These are phyloP conservation scores for Atlantisia rogersi DNA, from an alignment of 2,113 vertebrate genomes.

Conservation along the genomic window DNA sequence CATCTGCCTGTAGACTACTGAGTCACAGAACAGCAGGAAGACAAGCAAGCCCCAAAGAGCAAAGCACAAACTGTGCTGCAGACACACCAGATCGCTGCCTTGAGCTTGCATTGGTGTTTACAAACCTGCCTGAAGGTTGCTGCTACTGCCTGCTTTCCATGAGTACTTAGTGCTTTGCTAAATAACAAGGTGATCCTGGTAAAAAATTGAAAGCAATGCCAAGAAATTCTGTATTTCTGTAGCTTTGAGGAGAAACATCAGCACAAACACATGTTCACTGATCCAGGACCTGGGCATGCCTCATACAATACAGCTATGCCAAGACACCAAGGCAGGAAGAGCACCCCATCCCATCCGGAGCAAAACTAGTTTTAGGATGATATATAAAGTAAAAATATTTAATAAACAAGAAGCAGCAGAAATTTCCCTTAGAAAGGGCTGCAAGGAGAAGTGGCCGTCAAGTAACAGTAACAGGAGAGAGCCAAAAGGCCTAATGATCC, in stretches of 20 bases:
- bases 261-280: background rate
- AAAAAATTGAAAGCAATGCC: background rate
- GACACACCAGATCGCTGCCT: background rate
- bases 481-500: background rate
- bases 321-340: background rate
- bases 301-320: background rate
- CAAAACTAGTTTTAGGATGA: background rate
- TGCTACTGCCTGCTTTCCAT: background rate
- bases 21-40: background rate
- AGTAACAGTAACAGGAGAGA: background rate
- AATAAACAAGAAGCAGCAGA: background rate
- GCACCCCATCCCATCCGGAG: background rate
- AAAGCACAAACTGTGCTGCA: background rate
- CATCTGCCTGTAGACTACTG: background rate
- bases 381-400: background rate
- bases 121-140: background rate
- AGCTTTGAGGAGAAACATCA: background rate
- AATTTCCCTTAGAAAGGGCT: background rate
- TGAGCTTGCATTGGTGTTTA: background rate
- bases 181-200: background rate
- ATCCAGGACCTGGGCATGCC: background rate
- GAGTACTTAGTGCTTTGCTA: background rate
- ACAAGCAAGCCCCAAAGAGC: background rate
- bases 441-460: background rate
- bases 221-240: background rate